Percentiles rank a stretch among this genome's conserved stretches.
These are phyloP conservation scores for Neogale vison DNA, from an alignment of 2,113 vertebrate species.

Conservation along the genomic window DNA sequence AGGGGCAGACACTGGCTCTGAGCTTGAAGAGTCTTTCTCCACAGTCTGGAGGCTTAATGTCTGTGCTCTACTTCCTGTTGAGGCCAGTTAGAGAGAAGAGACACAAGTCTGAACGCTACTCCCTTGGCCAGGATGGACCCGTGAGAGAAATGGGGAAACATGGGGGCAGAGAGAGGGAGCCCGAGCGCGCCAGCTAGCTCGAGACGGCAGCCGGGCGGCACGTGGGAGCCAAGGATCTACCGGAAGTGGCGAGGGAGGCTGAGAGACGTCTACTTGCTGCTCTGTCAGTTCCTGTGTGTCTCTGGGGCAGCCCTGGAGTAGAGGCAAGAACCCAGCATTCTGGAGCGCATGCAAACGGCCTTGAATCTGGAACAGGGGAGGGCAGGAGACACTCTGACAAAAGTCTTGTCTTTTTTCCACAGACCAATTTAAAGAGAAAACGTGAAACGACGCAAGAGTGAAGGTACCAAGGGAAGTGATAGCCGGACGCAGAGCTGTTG, in stretches of 20 bases:
- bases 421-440: not conserved
- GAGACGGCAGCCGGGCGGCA: not conserved
- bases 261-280: not conserved
- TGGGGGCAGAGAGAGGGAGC: not conserved
- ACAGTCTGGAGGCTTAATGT: not conserved
- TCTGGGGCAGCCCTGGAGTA: not conserved
- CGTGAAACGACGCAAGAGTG: not conserved
- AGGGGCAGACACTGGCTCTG: not conserved
- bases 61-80: not conserved
- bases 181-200: not conserved
- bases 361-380: not conserved
- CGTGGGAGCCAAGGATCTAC: not conserved
- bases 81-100: not conserved
- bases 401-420: conserved; percentile 15
- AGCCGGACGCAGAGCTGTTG: not conserved
- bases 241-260: not conserved
- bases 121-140: not conserved
- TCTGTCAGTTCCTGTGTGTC: not conserved
- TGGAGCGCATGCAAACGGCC: not conserved
- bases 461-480: not conserved
- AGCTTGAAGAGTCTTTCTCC: not conserved
- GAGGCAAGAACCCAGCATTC: not conserved
- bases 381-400: not conserved
- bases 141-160: not conserved
- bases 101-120: not conserved